These are phyloP conservation scores for Drosophila pegasa DNA, from an alignment of 2,888 invertebrate genomes.

Conservation along the genomic window DNA sequence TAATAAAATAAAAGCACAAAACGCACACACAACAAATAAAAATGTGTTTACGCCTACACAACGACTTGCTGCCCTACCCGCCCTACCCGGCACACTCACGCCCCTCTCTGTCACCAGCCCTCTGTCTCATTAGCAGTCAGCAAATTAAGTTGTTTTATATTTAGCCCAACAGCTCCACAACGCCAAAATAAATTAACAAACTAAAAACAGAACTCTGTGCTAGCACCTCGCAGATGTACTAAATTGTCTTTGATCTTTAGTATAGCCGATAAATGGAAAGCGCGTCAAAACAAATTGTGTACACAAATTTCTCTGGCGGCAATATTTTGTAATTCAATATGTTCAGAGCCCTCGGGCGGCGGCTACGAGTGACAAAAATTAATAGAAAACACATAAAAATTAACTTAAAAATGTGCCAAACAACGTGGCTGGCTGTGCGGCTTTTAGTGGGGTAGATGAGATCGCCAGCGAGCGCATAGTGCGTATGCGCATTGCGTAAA, in stretches of 20 bases:
- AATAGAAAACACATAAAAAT: slow-evolving; percentile 76
- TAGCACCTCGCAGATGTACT: slow-evolving; percentile 24
- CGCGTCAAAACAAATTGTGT: slow-evolving; percentile 72
- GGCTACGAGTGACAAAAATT: slow-evolving; percentile 63
- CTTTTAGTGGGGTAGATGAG: slow-evolving; percentile 21
- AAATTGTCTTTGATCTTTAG: slow-evolving; percentile 66
- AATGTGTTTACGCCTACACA: slow-evolving; percentile 71
- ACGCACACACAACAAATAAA: slow-evolving; percentile 64
- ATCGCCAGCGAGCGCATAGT: slow-evolving; percentile 33
- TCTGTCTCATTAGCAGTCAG: slow-evolving; percentile 74
- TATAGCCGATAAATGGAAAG: slow-evolving; percentile 50
- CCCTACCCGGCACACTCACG: background rate
- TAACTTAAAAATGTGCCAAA: slow-evolving; percentile 39
- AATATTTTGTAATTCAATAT: slow-evolving; percentile 69
- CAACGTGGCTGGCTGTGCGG: background rate
- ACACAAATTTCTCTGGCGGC: slow-evolving; percentile 41
- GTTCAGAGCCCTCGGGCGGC: slow-evolving; percentile 21
- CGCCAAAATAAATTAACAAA: slow-evolving; percentile 73
- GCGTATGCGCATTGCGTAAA: slow-evolving; percentile 66
- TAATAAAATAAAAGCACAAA: slow-evolving; percentile 57
- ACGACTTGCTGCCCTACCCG: slow-evolving; percentile 29
- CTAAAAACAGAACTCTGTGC: slow-evolving; percentile 46
- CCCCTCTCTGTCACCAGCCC: slow-evolving; percentile 2
- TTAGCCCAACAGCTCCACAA: slow-evolving; percentile 44
- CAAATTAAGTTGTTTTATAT: slow-evolving; percentile 78